Evolutionary conservation across 1,140 invertebrate genomes (phyloP), one percentile per base, ranked within the genome.

Genomic region (Papilio polytes): DNA sequence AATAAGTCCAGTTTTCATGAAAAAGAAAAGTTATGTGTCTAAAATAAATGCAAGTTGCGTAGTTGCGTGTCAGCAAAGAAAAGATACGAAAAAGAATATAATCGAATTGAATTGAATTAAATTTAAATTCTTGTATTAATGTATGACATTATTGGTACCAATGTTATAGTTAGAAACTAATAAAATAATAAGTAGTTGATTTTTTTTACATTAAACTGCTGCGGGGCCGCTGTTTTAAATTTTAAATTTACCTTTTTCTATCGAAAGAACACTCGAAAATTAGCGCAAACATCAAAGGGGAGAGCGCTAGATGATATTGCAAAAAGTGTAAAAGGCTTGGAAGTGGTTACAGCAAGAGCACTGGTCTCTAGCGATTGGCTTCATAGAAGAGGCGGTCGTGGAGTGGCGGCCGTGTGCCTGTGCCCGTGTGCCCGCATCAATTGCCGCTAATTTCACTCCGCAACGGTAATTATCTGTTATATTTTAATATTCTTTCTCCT

Each of bases 251-350:
- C 26, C 1, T 31, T 31, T 31, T 36, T 70, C 22, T 70, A 70
- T 31, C 26, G 63, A 70, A 70, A 36, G 63, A 31, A 15, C 63
- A 70, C 63, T 70, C 26, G 63, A 70, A 36, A 70, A 70, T 70
- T 31, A 70, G 22, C 63, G 63, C 26, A 31, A 31, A 70, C 12
- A 31, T 70, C 63, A 70, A 70, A 70, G 63, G 63, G 63, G 3
- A 70, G 63, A 31, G 22, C 59, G 63, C 63, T 13, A 70, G 63
- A 70, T 70, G 63, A 70, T 70, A 70, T 26, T 12, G 59, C 63
- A 15, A 70, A 70, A 70, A 70, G 12, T 31, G 22, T 31, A 31
- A 70, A 70, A 70, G 63, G 63, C 22, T 63, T 22, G 2, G 13
- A 31, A 63, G 59, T 63, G 63, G 22, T 70, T 70, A 70, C 26